Conservation (phyloP, 2,113 vertebrate species). For the Tyto alba region DNA sequence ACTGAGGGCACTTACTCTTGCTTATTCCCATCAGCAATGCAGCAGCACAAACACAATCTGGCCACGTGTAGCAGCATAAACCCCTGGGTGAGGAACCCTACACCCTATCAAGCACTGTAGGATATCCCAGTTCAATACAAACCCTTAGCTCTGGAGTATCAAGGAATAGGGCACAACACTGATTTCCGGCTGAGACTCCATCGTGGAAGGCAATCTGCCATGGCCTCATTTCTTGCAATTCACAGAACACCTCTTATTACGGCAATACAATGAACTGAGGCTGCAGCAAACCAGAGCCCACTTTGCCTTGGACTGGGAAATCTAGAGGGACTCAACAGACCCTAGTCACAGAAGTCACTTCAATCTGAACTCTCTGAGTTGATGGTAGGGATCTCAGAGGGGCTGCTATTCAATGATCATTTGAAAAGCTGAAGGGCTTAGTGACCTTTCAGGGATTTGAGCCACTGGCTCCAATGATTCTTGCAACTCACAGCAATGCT, state of each 20-base stretch:
- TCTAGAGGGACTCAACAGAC: not conserved
- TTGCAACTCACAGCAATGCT: not conserved
- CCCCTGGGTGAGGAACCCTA: not conserved
- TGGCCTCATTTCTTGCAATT: not conserved
- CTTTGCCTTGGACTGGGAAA: not conserved
- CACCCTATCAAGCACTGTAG: not conserved
- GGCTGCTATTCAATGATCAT: not conserved
- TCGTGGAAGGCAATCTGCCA: not conserved
- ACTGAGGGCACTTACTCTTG: not conserved
- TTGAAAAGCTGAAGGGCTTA: not conserved
- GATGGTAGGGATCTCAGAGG: not conserved
- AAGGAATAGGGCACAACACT: not conserved
- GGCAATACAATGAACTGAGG: not conserved
- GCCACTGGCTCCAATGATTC: not conserved
- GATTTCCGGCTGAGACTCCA: not conserved
- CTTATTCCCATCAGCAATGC: not conserved
- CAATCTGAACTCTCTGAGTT: not conserved
- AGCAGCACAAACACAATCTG: not conserved
- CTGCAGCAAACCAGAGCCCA: not conserved
- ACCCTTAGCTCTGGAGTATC: not conserved
- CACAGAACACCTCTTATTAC: not conserved
- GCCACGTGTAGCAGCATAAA: not conserved
- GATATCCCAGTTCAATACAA: not conserved
- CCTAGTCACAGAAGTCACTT: not conserved
- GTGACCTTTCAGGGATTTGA: not conserved